phyloP scores from a whole-genome alignment of 2,113 vertebrate genomes.

The Sciurus niger region DNA sequence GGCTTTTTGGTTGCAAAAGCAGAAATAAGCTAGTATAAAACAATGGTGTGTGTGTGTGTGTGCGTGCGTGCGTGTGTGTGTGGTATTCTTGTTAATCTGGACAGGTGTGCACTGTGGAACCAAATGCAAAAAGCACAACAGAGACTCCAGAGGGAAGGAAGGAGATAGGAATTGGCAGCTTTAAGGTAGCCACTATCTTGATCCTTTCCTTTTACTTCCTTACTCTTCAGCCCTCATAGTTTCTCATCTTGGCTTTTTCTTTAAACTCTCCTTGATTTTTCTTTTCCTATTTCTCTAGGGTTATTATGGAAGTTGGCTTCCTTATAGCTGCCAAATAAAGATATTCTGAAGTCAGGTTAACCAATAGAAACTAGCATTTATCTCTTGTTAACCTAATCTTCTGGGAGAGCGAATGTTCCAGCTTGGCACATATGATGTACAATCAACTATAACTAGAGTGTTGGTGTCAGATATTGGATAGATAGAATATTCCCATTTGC shows the following conservation, averaged over 20 bases:
- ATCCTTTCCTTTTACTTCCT: background rate
- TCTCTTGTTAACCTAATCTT: background rate
- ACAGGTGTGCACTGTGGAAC: background rate
- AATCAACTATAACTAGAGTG: background rate
- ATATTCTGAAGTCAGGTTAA: background rate
- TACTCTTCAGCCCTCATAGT: background rate
- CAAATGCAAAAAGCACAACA: background rate
- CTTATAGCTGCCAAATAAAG: constrained; percentile 1
- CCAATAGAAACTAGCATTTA: background rate
- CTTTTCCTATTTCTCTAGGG: background rate
- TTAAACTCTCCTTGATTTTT: background rate
- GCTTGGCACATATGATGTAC: background rate
- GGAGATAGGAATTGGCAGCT: background rate
- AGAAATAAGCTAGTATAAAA: constrained; percentile 18
- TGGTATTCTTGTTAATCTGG: background rate
- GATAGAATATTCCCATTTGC: background rate
- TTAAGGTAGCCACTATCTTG: background rate
- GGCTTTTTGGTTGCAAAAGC: background rate
- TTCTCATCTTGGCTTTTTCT: background rate
- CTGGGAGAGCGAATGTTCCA: background rate
- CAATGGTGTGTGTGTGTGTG: background rate
- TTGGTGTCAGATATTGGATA: background rate
- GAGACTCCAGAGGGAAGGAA: background rate
- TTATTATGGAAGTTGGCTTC: background rate
- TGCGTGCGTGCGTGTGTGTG: too few species aligned